A percentile compares a stretch with the other conserved stretches of the same genome.
These are phyloP conservation scores for Pardalotus punctatus DNA, from an alignment of 2,113 vertebrate genomes.

Conservation along the genomic window DNA sequence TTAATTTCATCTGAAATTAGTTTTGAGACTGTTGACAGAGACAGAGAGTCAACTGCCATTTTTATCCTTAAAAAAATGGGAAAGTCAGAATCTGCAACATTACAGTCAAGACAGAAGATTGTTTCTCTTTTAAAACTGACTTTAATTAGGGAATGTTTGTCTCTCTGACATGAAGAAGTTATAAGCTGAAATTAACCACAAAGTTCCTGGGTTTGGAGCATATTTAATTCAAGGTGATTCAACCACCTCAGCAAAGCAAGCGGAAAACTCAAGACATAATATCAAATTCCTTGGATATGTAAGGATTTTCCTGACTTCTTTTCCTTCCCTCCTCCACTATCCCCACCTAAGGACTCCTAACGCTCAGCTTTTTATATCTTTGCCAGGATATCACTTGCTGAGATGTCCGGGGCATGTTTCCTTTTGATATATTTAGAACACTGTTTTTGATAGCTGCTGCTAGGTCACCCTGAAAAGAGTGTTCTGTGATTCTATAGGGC, in stretches of 20 bases:
- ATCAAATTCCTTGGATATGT: background rate
- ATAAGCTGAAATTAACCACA: background rate
- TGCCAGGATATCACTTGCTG: background rate
- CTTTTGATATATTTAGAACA: conserved; percentile 28
- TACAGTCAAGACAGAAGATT: background rate
- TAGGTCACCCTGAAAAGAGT: background rate
- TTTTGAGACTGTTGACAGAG: background rate
- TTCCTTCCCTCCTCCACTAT: no score
- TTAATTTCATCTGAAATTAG: background rate
- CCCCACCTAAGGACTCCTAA: background rate
- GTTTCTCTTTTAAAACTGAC: background rate
- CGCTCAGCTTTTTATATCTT: background rate
- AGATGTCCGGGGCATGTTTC: background rate
- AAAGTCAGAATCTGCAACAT: background rate
- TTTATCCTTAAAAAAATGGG: background rate
- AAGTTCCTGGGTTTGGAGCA: background rate
- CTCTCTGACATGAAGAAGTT: background rate
- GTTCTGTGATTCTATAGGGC: background rate
- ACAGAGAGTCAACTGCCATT: background rate
- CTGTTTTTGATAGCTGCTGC: background rate
- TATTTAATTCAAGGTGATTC: background rate
- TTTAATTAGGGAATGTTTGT: background rate
- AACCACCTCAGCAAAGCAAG: background rate
- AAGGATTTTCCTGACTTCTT: background rate
- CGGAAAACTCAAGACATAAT: background rate